Evolutionary conservation across 2,797 vertebrate genomes (phyloP).

Genomic region (Helostoma temminkii): DNA sequence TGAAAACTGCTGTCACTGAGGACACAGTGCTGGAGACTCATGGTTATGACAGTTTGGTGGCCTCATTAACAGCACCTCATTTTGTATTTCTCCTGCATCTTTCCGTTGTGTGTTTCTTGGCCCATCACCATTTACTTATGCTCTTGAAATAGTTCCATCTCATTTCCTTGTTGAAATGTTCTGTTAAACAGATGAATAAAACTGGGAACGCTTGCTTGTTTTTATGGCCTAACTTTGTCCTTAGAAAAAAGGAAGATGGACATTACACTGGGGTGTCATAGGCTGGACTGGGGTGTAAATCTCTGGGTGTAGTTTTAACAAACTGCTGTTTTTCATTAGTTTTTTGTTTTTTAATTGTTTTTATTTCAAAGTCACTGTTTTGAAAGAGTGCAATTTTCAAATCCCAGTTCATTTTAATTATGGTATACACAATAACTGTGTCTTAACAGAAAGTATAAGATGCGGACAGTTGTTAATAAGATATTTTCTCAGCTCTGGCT

Average conservation of each 20-base stretch:
- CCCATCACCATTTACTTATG: not conserved
- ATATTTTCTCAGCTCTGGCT: not conserved
- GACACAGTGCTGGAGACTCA: constrained; percentile 1
- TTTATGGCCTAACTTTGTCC: not conserved
- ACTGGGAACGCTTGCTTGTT: not conserved
- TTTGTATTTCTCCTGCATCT: not conserved
- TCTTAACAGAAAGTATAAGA: not conserved
- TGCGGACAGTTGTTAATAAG: not conserved
- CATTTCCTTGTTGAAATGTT: constrained; percentile 8
- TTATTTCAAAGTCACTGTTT: no score
- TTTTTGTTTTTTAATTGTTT: no score
- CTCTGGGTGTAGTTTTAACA: no score
- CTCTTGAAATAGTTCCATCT: not conserved
- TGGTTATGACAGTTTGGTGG: constrained; percentile 27
- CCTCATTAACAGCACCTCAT: constrained; percentile 15
- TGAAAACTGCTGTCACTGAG: constrained; percentile 30
- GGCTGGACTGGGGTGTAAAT: not conserved
- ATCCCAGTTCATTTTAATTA: no score
- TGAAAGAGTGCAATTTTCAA: no score
- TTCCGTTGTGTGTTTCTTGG: not conserved
- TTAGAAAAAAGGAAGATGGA: not conserved
- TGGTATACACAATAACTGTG: not conserved
- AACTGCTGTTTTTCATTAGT: no score
- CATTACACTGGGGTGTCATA: not conserved
- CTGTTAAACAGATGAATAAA: not conserved